Evolutionary conservation across 1,140 invertebrate species (phyloP).

Genomic region (Odontomachus brunneus): DNA sequence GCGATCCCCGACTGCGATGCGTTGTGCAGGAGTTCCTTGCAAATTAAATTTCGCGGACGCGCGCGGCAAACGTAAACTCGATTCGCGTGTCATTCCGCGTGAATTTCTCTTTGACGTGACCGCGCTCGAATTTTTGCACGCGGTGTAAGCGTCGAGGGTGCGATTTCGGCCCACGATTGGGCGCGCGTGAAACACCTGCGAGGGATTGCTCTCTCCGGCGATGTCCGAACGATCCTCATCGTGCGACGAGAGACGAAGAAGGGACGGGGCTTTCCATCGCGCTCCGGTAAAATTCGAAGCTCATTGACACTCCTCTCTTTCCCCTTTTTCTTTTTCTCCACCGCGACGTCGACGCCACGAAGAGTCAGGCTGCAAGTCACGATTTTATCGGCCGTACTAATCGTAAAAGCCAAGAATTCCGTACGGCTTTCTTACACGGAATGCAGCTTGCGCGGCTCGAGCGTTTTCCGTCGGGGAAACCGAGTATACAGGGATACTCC

Average conservation of each 20-base stretch:
- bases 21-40: not conserved
- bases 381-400: conserved; percentile 62
- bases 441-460: conserved; percentile 33
- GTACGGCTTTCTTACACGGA: conserved; percentile 61
- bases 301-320: conserved; percentile 52
- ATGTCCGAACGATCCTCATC: conserved; percentile 3
- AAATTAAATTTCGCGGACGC: conserved; percentile 1
- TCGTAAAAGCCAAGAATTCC: conserved; percentile 61
- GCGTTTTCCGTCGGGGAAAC: conserved; percentile 42
- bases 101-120: no score
- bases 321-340: conserved; percentile 4
- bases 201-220: not conserved
- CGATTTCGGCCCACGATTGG: no score
- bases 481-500: conserved; percentile 4
- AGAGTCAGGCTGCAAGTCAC: conserved; percentile 55
- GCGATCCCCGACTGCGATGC: not conserved
- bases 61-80: not conserved
- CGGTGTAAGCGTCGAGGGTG: no score
- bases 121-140: no score
- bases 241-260: not conserved
- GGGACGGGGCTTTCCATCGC: conserved; percentile 15
- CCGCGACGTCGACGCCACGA: conserved; percentile 23
- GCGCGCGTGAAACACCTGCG: not conserved
- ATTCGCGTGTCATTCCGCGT: not conserved
- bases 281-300: conserved; percentile 27